Conservation (phyloP, 30 jellyfish, hydroid and myxozoan genomes). For the Sanderia malayensis region DNA sequence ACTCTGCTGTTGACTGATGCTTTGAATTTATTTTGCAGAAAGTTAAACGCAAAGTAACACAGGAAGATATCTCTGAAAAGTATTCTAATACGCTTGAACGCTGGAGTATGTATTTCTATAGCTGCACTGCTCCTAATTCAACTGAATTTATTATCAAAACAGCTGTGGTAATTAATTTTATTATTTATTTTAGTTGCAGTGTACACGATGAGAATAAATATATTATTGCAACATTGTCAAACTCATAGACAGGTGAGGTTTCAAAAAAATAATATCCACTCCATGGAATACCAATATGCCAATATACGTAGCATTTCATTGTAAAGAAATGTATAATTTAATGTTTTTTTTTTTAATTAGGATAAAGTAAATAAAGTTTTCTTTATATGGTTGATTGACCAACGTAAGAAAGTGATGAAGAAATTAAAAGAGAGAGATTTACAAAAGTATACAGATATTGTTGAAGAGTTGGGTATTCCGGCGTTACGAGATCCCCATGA, state of each 20-base stretch:
- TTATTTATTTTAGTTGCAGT: slow-evolving; percentile 32
- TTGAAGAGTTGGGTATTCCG: slow-evolving; percentile 72
- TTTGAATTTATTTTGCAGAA: slow-evolving; percentile 14
- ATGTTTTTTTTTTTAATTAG: slow-evolving; percentile 7
- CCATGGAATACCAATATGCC: too few relatives aligned
- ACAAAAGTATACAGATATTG: slow-evolving; percentile 57
- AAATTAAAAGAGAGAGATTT: slow-evolving; percentile 42
- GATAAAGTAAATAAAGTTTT: slow-evolving; percentile 76
- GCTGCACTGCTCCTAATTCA: too few relatives aligned
- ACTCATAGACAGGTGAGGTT: slow-evolving; percentile 25
- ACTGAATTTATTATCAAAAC: too few relatives aligned
- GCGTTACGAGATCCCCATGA: slow-evolving; percentile 83
- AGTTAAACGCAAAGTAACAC: slow-evolving; percentile 38
- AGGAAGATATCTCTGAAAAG: slow-evolving; percentile 36
- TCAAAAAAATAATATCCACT: too few relatives aligned
- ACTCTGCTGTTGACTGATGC: not conserved
- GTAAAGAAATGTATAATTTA: too few relatives aligned
- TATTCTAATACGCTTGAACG: slow-evolving; percentile 23
- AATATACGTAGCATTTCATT: too few relatives aligned
- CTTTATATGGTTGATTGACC: slow-evolving; percentile 88
- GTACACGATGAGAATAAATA: slow-evolving; percentile 44
- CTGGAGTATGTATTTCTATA: slow-evolving; percentile 20
- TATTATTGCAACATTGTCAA: slow-evolving; percentile 45
- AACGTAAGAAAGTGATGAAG: slow-evolving; percentile 73
- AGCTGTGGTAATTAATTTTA: too few relatives aligned